These are phyloP conservation scores for Eudorcas thomsonii DNA, from an alignment of 2,113 vertebrate genomes.

Conservation along the genomic window DNA sequence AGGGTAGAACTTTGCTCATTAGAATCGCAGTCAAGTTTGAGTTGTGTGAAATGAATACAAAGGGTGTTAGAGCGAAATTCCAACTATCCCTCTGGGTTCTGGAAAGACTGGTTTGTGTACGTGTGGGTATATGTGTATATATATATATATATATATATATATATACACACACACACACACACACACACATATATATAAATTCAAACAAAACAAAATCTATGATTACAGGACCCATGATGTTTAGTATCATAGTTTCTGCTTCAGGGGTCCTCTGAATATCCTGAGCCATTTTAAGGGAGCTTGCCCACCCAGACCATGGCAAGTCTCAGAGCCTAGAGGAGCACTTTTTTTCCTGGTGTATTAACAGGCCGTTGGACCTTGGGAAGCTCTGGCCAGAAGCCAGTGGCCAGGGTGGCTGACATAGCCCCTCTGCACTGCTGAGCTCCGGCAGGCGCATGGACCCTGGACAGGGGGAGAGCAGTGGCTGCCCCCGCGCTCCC, in stretches of 20 bases:
- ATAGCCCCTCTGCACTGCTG: background rate
- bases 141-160: background rate
- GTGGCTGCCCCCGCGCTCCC: background rate
- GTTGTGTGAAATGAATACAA: background rate
- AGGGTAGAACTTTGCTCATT: background rate
- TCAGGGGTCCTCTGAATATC: background rate
- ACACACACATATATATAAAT: background rate
- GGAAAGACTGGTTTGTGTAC: background rate
- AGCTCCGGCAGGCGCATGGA: background rate
- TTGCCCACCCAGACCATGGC: background rate
- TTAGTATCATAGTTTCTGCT: background rate
- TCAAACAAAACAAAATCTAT: background rate
- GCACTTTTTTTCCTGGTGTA: no score
- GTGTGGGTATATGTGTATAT: background rate
- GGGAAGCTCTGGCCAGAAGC: background rate
- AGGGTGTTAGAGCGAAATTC: background rate
- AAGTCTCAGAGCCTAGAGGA: background rate
- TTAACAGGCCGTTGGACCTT: background rate
- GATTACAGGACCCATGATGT: background rate
- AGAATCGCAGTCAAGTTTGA: background rate
- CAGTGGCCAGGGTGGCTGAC: background rate
- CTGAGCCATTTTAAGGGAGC: no score
- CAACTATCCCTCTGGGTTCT: background rate
- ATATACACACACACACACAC: background rate
- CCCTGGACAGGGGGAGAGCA: background rate